A percentile compares a stretch with the other conserved stretches of the same genome.
phyloP scores from a whole-genome alignment of 2,113 vertebrate species.

The Labeo rohita region DNA sequence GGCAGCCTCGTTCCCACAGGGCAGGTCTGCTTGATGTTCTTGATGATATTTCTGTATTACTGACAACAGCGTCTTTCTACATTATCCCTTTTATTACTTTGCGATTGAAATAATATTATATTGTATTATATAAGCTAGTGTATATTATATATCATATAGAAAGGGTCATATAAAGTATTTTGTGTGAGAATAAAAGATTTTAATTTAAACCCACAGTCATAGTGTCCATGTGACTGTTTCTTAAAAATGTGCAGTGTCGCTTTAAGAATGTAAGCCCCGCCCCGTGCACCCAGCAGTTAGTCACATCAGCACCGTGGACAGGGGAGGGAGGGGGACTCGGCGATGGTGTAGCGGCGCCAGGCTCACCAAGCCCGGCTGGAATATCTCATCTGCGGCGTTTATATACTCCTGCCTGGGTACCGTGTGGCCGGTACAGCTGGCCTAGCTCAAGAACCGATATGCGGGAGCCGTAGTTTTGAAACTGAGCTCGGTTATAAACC shows the following conservation, averaged over 20 bases:
- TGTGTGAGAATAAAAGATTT: neutral
- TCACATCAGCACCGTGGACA: conserved; percentile 62
- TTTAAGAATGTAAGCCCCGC: conserved; percentile 58
- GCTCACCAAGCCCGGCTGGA: conserved; percentile 60
- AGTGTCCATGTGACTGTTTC: neutral
- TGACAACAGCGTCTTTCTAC: neutral
- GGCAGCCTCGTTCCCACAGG: conserved; percentile 5
- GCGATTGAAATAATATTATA: neutral
- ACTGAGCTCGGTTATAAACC: conserved; percentile 54
- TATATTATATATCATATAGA: neutral
- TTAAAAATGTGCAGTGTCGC: conserved; percentile 42
- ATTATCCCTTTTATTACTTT: neutral
- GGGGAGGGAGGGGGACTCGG: conserved; percentile 51
- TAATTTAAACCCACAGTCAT: neutral
- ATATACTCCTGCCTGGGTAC: conserved; percentile 52
- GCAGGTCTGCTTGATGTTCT: conserved; percentile 30
- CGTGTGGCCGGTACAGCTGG: conserved; percentile 53
- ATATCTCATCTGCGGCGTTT: conserved; percentile 49
- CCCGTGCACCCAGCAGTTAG: conserved; percentile 53
- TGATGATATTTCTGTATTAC: neutral
- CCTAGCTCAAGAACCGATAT: conserved; percentile 57
- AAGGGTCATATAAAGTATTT: neutral
- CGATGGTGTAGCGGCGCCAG: conserved; percentile 54
- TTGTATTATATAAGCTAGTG: neutral
- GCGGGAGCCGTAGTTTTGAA: conserved; percentile 55